These are phyloP conservation scores for Pseudanteris insignis DNA, from an alignment of 2,888 invertebrate species.

Conservation along the genomic window DNA sequence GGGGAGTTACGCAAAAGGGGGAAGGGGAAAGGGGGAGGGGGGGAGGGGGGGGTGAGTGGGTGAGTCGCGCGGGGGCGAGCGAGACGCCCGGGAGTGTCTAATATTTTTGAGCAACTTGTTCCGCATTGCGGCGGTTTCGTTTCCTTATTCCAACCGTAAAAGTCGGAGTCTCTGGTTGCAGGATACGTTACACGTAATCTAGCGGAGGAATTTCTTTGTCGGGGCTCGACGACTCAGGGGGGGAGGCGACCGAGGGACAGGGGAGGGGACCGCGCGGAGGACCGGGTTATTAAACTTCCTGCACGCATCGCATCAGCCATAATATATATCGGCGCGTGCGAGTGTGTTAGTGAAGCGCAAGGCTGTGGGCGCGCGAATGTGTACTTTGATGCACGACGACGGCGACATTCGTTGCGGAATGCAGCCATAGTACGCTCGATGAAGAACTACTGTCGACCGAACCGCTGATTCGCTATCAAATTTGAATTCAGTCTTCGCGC, in stretches of 20 bases:
- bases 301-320: conserved; percentile 47
- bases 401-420: too few species aligned
- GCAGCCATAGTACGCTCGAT: too few species aligned
- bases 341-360: too few species aligned
- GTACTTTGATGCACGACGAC: too few species aligned
- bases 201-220: conserved; percentile 60
- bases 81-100: conserved; percentile 30
- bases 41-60: too few species aligned
- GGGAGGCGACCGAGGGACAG: conserved; percentile 38
- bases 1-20: conserved; percentile 30
- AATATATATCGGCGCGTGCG: conserved; percentile 42
- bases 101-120: conserved; percentile 43
- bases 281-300: conserved; percentile 55
- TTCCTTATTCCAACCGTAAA: conserved; percentile 49
- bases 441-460: too few species aligned
- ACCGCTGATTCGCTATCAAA: too few species aligned
- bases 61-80: too few species aligned
- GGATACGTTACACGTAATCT: conserved; percentile 53
- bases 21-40: conserved; percentile 9
- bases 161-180: conserved; percentile 46
- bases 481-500: too few species aligned
- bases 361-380: too few species aligned
- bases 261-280: too few species aligned
- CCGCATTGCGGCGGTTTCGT: conserved; percentile 42
- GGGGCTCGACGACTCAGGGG: conserved; percentile 37